These are phyloP conservation scores for Frieseomelitta varia DNA, from an alignment of 1,140 invertebrate genomes.

Conservation along the genomic window DNA sequence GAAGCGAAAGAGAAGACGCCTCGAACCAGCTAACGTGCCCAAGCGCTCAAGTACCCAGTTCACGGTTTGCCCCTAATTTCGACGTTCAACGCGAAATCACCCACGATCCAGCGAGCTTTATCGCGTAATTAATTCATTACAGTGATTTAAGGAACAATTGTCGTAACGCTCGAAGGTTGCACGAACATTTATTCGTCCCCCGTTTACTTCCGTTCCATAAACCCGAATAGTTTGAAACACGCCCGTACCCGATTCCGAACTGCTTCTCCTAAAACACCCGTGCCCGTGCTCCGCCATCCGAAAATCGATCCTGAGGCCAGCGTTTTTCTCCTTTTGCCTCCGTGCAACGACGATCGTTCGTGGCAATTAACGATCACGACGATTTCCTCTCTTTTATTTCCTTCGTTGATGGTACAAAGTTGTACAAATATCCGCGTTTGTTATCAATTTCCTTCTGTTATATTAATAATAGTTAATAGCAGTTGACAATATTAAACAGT, in stretches of 20 bases:
- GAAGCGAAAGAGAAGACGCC: neutral
- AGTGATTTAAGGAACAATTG: slow-evolving; percentile 40
- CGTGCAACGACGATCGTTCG: neutral
- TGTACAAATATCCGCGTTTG: too few species aligned
- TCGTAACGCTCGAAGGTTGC: slow-evolving; percentile 54
- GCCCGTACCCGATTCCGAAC: slow-evolving; percentile 1
- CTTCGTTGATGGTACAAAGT: too few species aligned
- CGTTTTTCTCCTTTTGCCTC: neutral
- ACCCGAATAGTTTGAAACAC: slow-evolving; percentile 36
- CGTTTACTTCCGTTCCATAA: slow-evolving; percentile 56
- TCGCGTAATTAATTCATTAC: slow-evolving; percentile 50
- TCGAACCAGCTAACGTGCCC: neutral
- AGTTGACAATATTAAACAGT: too few species aligned
- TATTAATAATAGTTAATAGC: too few species aligned
- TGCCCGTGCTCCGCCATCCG: neutral
- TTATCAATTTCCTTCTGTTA: too few species aligned
- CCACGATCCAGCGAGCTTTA: slow-evolving; percentile 32
- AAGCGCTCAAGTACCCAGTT: neutral
- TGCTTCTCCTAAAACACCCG: slow-evolving; percentile 16
- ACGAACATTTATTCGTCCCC: slow-evolving; percentile 45
- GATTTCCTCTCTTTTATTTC: neutral
- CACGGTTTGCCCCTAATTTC: slow-evolving; percentile 13
- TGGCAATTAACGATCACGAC: neutral
- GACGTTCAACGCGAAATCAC: neutral
- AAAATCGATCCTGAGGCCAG: neutral